phyloP scores from a whole-genome alignment of 1,140 invertebrate species.

The Lepidotrigona ventralis region DNA sequence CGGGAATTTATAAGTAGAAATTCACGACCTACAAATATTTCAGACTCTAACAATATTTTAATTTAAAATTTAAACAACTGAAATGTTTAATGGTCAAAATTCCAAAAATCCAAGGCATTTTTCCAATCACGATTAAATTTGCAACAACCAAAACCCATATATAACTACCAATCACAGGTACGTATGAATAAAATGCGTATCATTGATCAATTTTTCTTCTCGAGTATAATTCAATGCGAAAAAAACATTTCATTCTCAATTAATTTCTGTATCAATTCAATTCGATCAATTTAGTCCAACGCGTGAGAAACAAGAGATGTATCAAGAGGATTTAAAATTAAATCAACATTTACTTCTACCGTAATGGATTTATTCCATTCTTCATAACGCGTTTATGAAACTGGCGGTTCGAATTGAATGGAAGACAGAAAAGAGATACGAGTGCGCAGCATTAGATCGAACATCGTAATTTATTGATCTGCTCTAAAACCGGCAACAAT shows the following conservation, averaged over 20 bases:
- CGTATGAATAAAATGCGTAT: background rate
- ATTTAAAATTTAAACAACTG: too few species aligned
- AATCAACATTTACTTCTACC: background rate
- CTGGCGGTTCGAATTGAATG: background rate
- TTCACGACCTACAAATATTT: too few species aligned
- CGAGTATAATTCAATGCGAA: too few species aligned
- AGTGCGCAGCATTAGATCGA: conserved; percentile 16
- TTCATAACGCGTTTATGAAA: background rate
- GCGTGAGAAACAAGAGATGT: background rate
- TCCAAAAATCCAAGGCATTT: too few species aligned
- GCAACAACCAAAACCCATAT: too few species aligned
- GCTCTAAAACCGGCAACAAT: conserved; percentile 16
- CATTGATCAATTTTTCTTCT: too few species aligned
- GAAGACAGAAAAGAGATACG: background rate
- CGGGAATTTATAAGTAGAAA: too few species aligned
- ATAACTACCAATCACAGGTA: background rate
- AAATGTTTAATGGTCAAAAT: too few species aligned
- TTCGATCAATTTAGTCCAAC: background rate
- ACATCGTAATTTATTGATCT: conserved; percentile 23
- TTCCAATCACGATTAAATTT: too few species aligned
- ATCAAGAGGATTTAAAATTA: background rate
- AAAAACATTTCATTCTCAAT: background rate
- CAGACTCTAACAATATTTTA: too few species aligned
- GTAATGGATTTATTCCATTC: background rate
- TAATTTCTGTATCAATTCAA: background rate